Conservation (phyloP, 2,888 invertebrate species). For the Phanerotoma sp. region DNA sequence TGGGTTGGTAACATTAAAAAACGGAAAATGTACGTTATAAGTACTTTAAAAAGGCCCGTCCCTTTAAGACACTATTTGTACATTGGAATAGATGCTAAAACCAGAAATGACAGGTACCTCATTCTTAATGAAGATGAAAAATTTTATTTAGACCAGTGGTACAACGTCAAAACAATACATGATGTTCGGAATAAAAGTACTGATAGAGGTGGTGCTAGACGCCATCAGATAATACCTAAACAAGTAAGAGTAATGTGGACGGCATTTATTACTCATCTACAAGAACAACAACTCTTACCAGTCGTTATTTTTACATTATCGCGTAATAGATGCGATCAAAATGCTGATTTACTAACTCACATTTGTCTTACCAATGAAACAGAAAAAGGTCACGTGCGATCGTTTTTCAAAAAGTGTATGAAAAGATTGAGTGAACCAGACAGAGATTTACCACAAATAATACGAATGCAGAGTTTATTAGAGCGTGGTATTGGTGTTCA, state of each 20-base stretch:
- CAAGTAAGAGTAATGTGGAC: constrained; percentile 84
- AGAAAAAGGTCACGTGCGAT: constrained; percentile 82
- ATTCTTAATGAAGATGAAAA: constrained; percentile 77
- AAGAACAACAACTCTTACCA: constrained; percentile 76
- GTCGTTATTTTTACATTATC: constrained; percentile 95
- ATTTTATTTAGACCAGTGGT: constrained; percentile 67
- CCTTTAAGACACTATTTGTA: constrained; percentile 94
- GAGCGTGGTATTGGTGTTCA: constrained; percentile 94
- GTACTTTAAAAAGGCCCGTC: constrained; percentile 90
- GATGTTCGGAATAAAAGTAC: constrained; percentile 8
- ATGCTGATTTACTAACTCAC: constrained; percentile 58
- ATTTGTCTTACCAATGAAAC: constrained; percentile 79
- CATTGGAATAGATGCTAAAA: constrained; percentile 76
- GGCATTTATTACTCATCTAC: constrained; percentile 80
- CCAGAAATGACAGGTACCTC: constrained; percentile 73
- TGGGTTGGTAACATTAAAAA: constrained; percentile 89
- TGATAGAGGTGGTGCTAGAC: constrained; percentile 23
- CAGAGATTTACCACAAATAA: constrained; percentile 82
- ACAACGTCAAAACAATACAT: constrained; percentile 33
- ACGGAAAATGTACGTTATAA: constrained; percentile 89
- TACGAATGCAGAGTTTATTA: constrained; percentile 69
- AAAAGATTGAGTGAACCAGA: constrained; percentile 80
- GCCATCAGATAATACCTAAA: constrained; percentile 58
- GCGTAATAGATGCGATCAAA: constrained; percentile 75
- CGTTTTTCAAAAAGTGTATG: constrained; percentile 85